phyloP scores from a whole-genome alignment of 2,888 invertebrate species.

The Xanthorhoe spadicearia region DNA sequence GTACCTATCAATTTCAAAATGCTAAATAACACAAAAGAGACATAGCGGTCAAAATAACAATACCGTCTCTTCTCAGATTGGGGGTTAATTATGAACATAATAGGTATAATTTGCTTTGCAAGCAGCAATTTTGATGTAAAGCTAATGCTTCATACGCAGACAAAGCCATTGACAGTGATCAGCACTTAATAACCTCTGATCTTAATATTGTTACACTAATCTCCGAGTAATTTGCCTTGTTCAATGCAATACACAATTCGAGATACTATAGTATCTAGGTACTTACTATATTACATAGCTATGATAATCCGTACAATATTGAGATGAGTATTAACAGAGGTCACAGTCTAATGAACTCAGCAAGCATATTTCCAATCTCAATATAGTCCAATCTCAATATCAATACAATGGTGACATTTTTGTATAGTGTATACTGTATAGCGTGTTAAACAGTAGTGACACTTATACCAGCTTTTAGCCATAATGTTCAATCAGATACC shows the following conservation, averaged over 20 bases:
- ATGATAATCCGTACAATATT: conserved; percentile 37
- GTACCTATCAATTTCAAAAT: too few relatives aligned
- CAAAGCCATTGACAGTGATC: conserved; percentile 24
- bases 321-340: conserved; percentile 23
- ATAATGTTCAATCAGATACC: not conserved
- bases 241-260: conserved; percentile 34
- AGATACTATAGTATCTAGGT: not conserved
- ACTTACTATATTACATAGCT: conserved; percentile 24
- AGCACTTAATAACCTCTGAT: conserved; percentile 30
- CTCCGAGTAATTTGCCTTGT: conserved; percentile 43
- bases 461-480: not conserved
- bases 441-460: not conserved
- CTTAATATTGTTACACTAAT: conserved; percentile 40
- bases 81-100: not conserved
- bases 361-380: conserved; percentile 1
- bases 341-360: conserved; percentile 13
- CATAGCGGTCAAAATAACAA: too few relatives aligned
- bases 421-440: not conserved
- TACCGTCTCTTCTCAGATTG: too few relatives aligned
- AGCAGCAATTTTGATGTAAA: not conserved
- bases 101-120: not conserved
- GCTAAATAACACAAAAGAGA: too few relatives aligned
- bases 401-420: not conserved
- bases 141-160: conserved; percentile 14
- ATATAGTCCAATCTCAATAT: not conserved